Conservation (phyloP, 2,797 vertebrate species). For the Taeniopygia guttata region DNA sequence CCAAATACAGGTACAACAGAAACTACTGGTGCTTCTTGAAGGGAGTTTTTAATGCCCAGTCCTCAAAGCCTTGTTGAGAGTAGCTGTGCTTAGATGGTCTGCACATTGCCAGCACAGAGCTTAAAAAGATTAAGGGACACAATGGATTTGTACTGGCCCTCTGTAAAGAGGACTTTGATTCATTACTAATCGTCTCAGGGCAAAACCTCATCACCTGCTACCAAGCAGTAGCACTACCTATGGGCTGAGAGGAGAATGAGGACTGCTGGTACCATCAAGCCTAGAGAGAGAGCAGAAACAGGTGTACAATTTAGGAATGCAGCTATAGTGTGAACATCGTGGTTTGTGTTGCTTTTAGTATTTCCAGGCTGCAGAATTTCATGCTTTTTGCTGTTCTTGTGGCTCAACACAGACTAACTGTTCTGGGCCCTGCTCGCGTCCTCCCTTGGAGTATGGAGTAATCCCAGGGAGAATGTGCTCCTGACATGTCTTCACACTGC, state of each 20-base stretch:
- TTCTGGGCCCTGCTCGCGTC: accelerated
- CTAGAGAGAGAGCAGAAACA: neutral
- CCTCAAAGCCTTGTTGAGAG: neutral
- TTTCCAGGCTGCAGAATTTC: neutral
- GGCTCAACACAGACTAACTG: neutral
- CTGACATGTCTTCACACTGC: neutral
- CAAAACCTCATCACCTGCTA: neutral
- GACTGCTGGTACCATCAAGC: neutral
- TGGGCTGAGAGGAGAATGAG: neutral
- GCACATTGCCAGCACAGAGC: neutral
- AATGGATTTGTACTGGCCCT: neutral
- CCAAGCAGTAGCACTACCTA: neutral
- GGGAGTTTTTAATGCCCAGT: neutral
- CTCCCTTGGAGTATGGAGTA: neutral
- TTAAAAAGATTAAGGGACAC: neutral
- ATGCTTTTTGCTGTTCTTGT: neutral
- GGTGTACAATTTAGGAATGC: neutral
- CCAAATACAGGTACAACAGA: neutral
- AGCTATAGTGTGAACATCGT: neutral
- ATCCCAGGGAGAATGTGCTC: neutral
- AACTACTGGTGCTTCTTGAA: neutral
- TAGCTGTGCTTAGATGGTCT: neutral
- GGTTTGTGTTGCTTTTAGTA: neutral
- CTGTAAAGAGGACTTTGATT: neutral
- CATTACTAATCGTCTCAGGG: neutral